Evolutionary conservation across 1,140 invertebrate species (phyloP), one percentile per base, ranked within the genome.

Genomic region (Asobara japonica): DNA sequence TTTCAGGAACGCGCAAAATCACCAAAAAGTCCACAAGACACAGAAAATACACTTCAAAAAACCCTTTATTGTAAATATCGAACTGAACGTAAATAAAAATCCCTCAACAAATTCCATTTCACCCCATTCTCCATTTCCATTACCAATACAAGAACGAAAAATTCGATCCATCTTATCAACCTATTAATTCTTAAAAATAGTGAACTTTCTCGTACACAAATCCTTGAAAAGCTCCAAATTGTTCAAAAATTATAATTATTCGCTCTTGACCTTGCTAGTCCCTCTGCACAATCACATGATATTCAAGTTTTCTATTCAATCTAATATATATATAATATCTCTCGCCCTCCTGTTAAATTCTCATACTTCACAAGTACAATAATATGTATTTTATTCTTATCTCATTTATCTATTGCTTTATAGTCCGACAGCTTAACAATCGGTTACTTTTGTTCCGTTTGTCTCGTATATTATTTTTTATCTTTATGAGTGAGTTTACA

Each of bases 311-410:
- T 68, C 8, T 10, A 56, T 41, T 30, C 18, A 16, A 64, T 56
- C 33, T 71, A 71, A 65, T 71, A 72, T 72, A 56, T 65, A 65
- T 72, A 36, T 72, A n/a, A n/a, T n/a, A 16, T 71, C 62, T 71
- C 38, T 29, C 27, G 2, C 36, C 31, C 27, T 71, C 60, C 62
- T 29, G 22, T 20, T 22, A 71, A 64, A 65, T 71, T 29, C 69
- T 48, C 69, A 71, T 64, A 33, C 56, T 25, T 64, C 41, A 65
- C 69, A 64, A 41, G 16, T 71, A 65, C 45, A 38, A 71, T 71
- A 71, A 71, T 71, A 62, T 61, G 56, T 69, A 22, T 48, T 48
- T 25, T 3, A 48, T 67, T 48, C 16, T 67, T 36, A 48, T 66
- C 27, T 67, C 31, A 51, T 16, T 48, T 60, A 60, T 31, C 13